Base-by-base conservation (phyloP, 2,113 vertebrate genomes). In the Paratilapia polleni region DNA sequence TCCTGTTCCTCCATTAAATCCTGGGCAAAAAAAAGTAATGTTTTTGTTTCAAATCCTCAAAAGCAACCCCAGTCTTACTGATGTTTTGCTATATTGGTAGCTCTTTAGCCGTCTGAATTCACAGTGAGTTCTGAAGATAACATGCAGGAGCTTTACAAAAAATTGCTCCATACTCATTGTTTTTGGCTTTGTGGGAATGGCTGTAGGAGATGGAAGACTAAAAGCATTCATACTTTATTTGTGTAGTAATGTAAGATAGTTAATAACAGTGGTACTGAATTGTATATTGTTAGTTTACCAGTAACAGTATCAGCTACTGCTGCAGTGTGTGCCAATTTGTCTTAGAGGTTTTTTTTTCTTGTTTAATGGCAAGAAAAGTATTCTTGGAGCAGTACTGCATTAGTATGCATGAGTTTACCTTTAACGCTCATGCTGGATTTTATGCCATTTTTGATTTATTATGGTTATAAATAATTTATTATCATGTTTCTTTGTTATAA, bases 11-110 rank as follows among this genome's bases (percentile, higher is more conserved):
- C 66, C 47, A 54, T 57, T 79, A 20, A 54, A 77, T n/a, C 12
- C 13, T 20, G 9, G 1, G 13, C 61, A 20, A 28, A 49, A n/a
- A 15, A 59, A 41, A 52, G 38, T 38, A 17, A 34, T 5, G 11
- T 58, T 64, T 59, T 60, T 68, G 54, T 58, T 75, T 83, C 22
- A 62, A 56, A 28, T 57, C 26, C 19, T 70, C 12, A 61, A 73
- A 38, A 62, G 0, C 12, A 60, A 14, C 26, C 19, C 57, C 13
- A n/a, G 22, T 52, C n/a, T 70, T 8, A 17, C 62, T 31, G 11
- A 5, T 73, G 41, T 84, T 49, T 54, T 61, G 19, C 12, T 56
- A 5, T 54, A 54, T 17, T 41, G 41, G 41, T 26, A 70, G 28
- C 56, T 26, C 22, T n/a, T 28, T 20, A n/a, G 34, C n/a, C 22